These are phyloP conservation scores for Ornithoptera alexandrae DNA, from an alignment of 2,888 invertebrate species.

Conservation along the genomic window DNA sequence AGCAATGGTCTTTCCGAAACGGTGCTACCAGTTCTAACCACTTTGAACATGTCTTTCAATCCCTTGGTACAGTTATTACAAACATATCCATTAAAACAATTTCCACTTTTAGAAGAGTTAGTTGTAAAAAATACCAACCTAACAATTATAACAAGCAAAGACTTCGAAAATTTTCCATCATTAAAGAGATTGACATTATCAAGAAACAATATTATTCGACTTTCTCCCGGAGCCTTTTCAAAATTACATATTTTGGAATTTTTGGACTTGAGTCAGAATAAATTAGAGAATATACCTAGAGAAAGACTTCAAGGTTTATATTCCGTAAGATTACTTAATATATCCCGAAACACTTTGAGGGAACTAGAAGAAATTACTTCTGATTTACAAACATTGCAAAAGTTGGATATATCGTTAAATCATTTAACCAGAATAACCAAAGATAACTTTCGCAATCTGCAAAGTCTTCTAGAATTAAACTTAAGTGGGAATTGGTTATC, in stretches of 20 bases:
- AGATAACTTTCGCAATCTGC: slow-evolving; percentile 87
- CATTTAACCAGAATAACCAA: slow-evolving; percentile 88
- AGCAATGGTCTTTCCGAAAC: slow-evolving; percentile 86
- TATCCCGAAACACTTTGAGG: slow-evolving; percentile 90
- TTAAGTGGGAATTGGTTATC: slow-evolving; percentile 92
- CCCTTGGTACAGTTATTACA: slow-evolving; percentile 88
- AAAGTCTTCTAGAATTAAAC: slow-evolving; percentile 87
- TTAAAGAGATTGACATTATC: slow-evolving; percentile 87
- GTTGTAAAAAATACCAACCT: slow-evolving; percentile 89
- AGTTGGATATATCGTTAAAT: slow-evolving; percentile 90
- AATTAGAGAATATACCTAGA: slow-evolving; percentile 89
- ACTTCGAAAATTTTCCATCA: slow-evolving; percentile 90
- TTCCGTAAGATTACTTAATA: slow-evolving; percentile 86
- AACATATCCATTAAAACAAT: slow-evolving; percentile 83
- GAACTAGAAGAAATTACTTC: slow-evolving; percentile 89
- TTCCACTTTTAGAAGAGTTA: slow-evolving; percentile 89
- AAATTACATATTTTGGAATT: slow-evolving; percentile 87
- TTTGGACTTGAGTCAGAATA: slow-evolving; percentile 90
- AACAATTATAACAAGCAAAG: slow-evolving; percentile 89
- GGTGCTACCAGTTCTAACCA: slow-evolving; percentile 85
- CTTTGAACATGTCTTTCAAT: slow-evolving; percentile 91
- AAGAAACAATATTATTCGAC: slow-evolving; percentile 86
- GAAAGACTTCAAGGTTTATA: slow-evolving; percentile 90
- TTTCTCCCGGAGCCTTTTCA: slow-evolving; percentile 92
- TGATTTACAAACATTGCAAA: slow-evolving; percentile 88